Conservation (phyloP, 2,888 invertebrate genomes). For the Cecidostiba fungosa region DNA sequence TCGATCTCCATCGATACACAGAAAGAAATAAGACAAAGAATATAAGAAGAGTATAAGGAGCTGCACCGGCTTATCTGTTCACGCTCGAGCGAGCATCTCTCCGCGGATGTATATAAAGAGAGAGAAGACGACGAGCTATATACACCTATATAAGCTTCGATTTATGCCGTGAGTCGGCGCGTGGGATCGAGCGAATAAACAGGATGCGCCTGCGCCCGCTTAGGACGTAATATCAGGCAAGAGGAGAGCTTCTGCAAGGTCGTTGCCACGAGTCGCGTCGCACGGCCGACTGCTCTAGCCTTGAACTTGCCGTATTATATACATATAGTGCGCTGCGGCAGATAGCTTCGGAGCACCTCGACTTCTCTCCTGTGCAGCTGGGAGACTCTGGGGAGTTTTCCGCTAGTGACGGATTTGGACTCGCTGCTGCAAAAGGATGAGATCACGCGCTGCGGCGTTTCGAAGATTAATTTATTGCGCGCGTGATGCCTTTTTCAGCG, state of each 20-base stretch:
- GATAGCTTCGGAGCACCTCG: not conserved
- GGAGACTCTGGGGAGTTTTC: too few species aligned
- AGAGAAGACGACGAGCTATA: not conserved
- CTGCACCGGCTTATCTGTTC: conserved; percentile 29
- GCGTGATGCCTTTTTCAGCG: too few species aligned
- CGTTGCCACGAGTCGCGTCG: conserved; percentile 44
- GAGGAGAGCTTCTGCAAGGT: conserved; percentile 39
- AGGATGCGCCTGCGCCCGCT: conserved; percentile 40
- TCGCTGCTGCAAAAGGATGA: too few species aligned
- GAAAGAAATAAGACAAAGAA: conserved; percentile 27
- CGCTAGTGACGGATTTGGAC: too few species aligned
- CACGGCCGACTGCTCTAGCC: not conserved
- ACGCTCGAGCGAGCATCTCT: conserved; percentile 20
- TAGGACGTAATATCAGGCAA: conserved; percentile 28
- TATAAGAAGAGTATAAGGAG: not conserved
- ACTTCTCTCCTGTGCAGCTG: not conserved
- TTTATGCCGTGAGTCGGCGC: conserved; percentile 35
- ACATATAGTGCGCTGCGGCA: not conserved
- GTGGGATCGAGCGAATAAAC: conserved; percentile 37
- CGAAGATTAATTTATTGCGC: not conserved
- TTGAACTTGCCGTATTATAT: not conserved
- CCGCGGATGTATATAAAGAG: not conserved
- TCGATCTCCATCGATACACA: conserved; percentile 13
- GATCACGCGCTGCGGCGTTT: too few species aligned
- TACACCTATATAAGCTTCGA: conserved; percentile 1